Conservation (phyloP, 1,140 invertebrate genomes). For the Heliconius himera region DNA sequence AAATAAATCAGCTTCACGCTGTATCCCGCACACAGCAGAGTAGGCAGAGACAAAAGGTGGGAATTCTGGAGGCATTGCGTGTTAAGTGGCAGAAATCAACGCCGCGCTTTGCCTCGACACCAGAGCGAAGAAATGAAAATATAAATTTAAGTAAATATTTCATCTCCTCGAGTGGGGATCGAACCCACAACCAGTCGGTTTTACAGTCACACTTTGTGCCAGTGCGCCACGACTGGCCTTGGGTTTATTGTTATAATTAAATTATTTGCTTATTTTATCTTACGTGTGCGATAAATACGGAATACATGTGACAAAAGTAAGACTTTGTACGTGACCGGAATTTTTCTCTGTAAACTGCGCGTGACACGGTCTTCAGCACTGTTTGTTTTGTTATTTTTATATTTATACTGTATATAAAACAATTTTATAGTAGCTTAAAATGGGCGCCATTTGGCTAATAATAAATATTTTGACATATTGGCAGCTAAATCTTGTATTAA, state of each 20-base stretch:
- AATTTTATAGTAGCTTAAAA: constrained; percentile 12
- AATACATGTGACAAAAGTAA: neutral
- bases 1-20: too few species aligned
- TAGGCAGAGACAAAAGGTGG: too few species aligned
- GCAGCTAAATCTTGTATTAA: constrained; percentile 30
- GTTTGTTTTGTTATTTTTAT: neutral
- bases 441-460: constrained; percentile 27
- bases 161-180: too few species aligned
- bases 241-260: constrained; percentile 3
- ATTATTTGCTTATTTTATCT: constrained; percentile 21
- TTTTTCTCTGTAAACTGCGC: neutral
- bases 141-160: too few species aligned
- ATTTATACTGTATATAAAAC: neutral
- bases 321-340: neutral
- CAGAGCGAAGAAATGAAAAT: too few species aligned
- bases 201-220: too few species aligned
- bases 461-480: constrained; percentile 28
- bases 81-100: too few species aligned
- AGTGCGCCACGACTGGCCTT: too few species aligned
- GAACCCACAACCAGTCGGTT: too few species aligned
- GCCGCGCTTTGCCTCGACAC: too few species aligned
- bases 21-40: too few species aligned
- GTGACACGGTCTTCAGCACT: neutral
- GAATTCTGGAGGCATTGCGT: too few species aligned
- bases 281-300: neutral